These are phyloP conservation scores for Sarcophilus harrisii DNA, from an alignment of 2,797 vertebrate genomes.

Conservation along the genomic window DNA sequence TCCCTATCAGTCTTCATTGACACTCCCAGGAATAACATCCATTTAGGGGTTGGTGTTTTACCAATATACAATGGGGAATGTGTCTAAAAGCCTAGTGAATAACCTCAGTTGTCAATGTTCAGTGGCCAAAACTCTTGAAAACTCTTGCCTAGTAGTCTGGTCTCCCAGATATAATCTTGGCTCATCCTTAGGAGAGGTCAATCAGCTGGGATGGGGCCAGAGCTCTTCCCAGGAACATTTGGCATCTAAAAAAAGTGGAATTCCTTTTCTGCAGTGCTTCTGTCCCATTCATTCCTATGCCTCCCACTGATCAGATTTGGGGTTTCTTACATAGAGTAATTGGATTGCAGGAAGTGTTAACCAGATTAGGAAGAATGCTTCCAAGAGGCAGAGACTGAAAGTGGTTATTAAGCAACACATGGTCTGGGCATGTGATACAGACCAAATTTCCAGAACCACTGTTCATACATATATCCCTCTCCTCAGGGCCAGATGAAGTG, in stretches of 20 bases:
- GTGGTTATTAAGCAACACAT: slow-evolving; percentile 41
- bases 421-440: neutral
- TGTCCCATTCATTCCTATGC: slow-evolving; percentile 7
- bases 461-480: neutral
- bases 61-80: neutral
- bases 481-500: neutral
- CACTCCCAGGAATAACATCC: neutral
- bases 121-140: neutral
- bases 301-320: slow-evolving; percentile 76
- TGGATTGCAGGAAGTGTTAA: slow-evolving; percentile 82
- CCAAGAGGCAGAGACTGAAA: slow-evolving; percentile 50
- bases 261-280: slow-evolving; percentile 2
- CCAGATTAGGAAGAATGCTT: slow-evolving; percentile 82
- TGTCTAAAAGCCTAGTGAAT: neutral
- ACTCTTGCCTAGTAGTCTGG: neutral
- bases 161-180: too few relatives aligned
- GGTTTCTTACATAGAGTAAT: slow-evolving; percentile 84
- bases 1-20: too few relatives aligned
- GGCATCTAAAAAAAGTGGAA: slow-evolving; percentile 6
- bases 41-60: too few relatives aligned
- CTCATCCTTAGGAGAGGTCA: neutral
- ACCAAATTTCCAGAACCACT: neutral
- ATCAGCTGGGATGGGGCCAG: neutral
- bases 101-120: neutral
- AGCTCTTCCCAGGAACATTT: slow-evolving; percentile 24